These are phyloP conservation scores for Meloidogyne exigua DNA, from an alignment of 1,140 invertebrate species.

Conservation along the genomic window DNA sequence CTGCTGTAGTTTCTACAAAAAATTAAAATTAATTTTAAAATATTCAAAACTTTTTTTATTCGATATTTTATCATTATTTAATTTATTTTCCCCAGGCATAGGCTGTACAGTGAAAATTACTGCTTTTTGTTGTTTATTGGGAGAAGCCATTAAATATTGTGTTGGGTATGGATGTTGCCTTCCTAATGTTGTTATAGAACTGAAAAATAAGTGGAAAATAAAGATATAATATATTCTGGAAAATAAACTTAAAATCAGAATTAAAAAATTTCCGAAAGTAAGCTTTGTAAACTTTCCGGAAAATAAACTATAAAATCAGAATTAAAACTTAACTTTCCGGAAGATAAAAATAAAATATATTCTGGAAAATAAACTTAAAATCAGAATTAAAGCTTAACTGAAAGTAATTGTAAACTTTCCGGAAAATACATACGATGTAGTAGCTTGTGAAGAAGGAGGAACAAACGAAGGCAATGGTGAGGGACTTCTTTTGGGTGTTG, in stretches of 20 bases:
- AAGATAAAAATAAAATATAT: neutral
- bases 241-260: neutral
- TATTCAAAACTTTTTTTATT: neutral
- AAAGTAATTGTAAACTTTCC: no score
- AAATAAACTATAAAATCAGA: no score
- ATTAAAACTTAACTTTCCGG: no score
- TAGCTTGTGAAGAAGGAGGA: neutral
- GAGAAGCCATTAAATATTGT: neutral
- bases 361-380: neutral
- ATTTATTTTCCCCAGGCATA: conserved; percentile 14
- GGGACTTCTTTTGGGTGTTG: neutral
- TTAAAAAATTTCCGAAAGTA: no score
- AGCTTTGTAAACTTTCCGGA: no score
- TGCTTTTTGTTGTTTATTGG: conserved; percentile 3
- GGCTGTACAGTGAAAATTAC: conserved; percentile 18
- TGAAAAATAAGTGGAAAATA: neutral
- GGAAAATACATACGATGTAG: neutral
- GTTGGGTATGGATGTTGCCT: neutral
- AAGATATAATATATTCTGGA: neutral
- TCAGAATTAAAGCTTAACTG: neutral
- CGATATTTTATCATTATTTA: neutral
- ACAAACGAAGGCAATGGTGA: neutral
- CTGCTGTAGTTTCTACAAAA: neutral
- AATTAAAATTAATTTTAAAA: neutral
- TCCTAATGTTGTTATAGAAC: neutral